Conservation (phyloP, 2,888 invertebrate genomes). For the Lasioglossum pauxillum region DNA sequence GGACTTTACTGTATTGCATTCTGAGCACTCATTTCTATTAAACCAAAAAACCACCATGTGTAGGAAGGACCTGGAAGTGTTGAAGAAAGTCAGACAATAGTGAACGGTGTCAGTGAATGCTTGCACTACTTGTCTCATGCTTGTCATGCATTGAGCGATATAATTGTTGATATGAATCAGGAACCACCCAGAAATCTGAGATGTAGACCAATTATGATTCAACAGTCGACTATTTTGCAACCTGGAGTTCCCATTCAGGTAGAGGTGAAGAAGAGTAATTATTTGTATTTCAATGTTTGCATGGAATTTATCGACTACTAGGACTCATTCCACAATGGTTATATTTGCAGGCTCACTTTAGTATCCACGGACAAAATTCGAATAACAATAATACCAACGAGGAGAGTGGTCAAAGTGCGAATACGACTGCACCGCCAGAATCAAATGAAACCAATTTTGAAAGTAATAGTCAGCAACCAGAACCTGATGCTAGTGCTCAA, state of each 20-base stretch:
- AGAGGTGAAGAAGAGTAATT: constrained; percentile 81
- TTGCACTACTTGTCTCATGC: constrained; percentile 95
- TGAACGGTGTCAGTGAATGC: constrained; percentile 91
- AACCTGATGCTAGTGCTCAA: constrained; percentile 57
- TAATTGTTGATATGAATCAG: constrained; percentile 90
- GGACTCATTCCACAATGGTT: not conserved
- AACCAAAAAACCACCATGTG: not conserved
- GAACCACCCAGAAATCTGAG: constrained; percentile 89
- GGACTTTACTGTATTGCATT: not conserved
- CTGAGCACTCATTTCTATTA: not conserved
- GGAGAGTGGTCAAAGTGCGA: constrained; percentile 60
- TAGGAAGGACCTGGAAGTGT: constrained; percentile 81
- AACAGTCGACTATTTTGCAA: constrained; percentile 88
- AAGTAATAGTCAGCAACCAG: constrained; percentile 64
- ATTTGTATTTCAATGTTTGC: constrained; percentile 3
- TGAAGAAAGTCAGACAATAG: constrained; percentile 88
- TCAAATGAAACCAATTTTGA: constrained; percentile 49
- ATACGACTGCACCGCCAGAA: constrained; percentile 53
- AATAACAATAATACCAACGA: constrained; percentile 74
- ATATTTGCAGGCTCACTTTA: constrained; percentile 76
- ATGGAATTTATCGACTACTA: not conserved
- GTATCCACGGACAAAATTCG: constrained; percentile 74
- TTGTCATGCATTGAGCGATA: constrained; percentile 95
- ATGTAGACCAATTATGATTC: constrained; percentile 90
- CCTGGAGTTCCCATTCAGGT: constrained; percentile 89